Evolutionary conservation across 2,888 invertebrate genomes (phyloP).

Genomic region (Meta bourneti): DNA sequence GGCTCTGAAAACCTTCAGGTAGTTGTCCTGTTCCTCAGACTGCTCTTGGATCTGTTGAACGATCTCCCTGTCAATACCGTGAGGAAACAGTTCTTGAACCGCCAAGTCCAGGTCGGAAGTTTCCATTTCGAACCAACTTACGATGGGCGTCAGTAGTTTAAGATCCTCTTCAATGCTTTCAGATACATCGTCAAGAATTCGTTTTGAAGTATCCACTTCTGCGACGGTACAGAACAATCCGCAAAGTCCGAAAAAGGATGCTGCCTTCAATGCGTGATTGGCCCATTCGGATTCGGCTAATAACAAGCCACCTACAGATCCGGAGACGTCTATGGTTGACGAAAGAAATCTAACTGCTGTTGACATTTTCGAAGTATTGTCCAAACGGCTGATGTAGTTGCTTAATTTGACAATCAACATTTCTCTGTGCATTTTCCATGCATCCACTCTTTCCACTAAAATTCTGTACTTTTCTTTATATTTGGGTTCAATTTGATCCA

Average conservation of each 20-base stretch:
- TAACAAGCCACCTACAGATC: conserved; percentile 9
- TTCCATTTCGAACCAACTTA: conserved; percentile 29
- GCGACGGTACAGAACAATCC: conserved; percentile 34
- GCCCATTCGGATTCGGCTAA: conserved; percentile 32
- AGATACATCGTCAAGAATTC: conserved; percentile 25
- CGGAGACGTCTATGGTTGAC: conserved; percentile 18
- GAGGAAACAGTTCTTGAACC: conserved; percentile 36
- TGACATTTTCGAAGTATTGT: conserved; percentile 23
- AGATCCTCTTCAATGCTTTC: conserved; percentile 6
- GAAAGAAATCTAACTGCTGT: conserved; percentile 1
- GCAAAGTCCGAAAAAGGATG: conserved; percentile 33
- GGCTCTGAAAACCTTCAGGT: conserved; percentile 12
- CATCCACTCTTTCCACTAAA: neutral
- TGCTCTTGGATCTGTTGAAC: neutral
- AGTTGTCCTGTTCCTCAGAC: conserved; percentile 1
- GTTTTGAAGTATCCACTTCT: conserved; percentile 24
- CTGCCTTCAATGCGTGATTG: neutral
- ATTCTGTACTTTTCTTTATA: neutral
- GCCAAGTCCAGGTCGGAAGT: conserved; percentile 1
- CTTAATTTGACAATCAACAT: neutral
- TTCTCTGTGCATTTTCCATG: conserved; percentile 25
- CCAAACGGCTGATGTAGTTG: neutral
- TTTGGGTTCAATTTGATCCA: neutral
- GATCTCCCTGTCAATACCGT: conserved; percentile 21
- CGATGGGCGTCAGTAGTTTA: conserved; percentile 2